Evolutionary conservation across 2,888 invertebrate genomes (phyloP).

Genomic region (Ectemnius cavifrons): DNA sequence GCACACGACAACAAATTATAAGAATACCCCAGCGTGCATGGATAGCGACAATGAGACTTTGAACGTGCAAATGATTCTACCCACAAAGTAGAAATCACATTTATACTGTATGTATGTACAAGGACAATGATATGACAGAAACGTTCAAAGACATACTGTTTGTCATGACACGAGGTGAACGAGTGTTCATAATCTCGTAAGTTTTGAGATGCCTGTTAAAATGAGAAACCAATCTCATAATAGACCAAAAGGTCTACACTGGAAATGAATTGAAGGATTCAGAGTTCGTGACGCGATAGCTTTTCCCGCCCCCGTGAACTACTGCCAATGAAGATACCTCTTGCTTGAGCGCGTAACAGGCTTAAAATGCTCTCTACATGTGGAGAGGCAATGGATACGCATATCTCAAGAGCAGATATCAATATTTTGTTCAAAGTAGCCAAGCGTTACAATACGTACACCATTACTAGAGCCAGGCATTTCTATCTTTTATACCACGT

Average conservation of each 20-base stretch:
- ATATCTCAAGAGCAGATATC: not conserved
- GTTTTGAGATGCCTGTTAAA: conserved; percentile 22
- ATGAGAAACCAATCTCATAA: conserved; percentile 14
- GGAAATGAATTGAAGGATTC: no score
- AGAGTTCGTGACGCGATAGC: no score
- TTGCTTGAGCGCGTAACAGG: not conserved
- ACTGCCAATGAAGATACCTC: no score
- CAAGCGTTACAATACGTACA: conserved; percentile 13
- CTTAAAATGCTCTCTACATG: not conserved
- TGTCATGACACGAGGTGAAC: conserved; percentile 6
- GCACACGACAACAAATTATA: no score
- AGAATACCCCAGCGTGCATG: no score
- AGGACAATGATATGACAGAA: no score
- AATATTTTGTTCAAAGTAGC: not conserved
- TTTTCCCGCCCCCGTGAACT: no score
- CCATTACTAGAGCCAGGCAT: not conserved
- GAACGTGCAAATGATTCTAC: no score
- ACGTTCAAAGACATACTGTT: not conserved
- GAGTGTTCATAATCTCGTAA: conserved; percentile 26
- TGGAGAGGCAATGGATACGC: conserved; percentile 2
- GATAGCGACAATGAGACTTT: no score
- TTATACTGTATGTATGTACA: no score
- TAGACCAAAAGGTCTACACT: no score
- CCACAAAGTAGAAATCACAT: no score
- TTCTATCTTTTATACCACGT: conserved; percentile 16